Base-by-base conservation (phyloP, 2,113 vertebrate genomes). In the Microcebus murinus region DNA sequence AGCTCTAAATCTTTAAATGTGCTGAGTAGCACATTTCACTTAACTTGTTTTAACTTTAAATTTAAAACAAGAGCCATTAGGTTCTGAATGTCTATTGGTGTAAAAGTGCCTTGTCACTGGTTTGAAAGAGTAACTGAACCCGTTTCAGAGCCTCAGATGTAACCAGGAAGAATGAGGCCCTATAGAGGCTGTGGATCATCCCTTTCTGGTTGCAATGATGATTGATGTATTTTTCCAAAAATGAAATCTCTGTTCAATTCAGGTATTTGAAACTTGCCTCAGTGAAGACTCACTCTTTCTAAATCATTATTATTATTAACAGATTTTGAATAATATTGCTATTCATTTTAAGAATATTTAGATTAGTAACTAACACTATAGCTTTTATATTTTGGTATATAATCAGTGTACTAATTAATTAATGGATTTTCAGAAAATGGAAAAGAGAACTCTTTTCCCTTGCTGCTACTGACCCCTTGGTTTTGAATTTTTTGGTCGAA, bases 401-500 rank as follows among this genome's bases (percentile, higher is more conserved):
- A 65, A 67, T 61, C 0, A 48, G 17, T 59, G 2, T 21, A 39
- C 1, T 59, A 42, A 71, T 11, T 71, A 77, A 74, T 80, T 20
- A 48, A 87, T 42, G 3, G 27, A 13, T 8, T 89, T 94, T 65
- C 31, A 82, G 23, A 70, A 89, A 83, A 5, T 87, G 12, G 9
- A 39, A 82, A 76, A 61, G 4, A 74, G 27, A 73, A 31, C 45
- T 68, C 3, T 90, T 21, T 73, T 20, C 1, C 17, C 31, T 82
- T 85, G 14, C 4, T 87, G 29, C 17, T 61, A 13, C 17, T 82
- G 55, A 12, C 7, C 2, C 14, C 15, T 89, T 12, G 21, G 23
- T 74, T 95, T 93, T 91, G 57, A 91, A 81, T 65, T 71, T 97
- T 94, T 87, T 61, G 45, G 55, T 63, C 31, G 15, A 93, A 4